Conservation (phyloP, 2,113 vertebrate genomes). For the cattle (Bos taurus) region ARS-UCD2.0 NC_037351.1:7430501-7431000, state of each 20-base stretch:
- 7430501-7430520: not conserved
- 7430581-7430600: not conserved
- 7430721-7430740: fast-evolving
- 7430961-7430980: not conserved
- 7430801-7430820: not conserved
- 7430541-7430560: not conserved
- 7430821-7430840: not conserved
- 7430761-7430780: not conserved
- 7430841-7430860: not conserved
- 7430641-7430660: too few species aligned
- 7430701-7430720: not conserved
- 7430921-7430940: not conserved
- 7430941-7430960: not conserved
- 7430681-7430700: not conserved
- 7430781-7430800: not conserved
- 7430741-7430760: too few species aligned
- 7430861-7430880: not conserved
- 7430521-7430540: not conserved
- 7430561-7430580: not conserved
- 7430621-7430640: not conserved
- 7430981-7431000: not conserved
- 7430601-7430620: not conserved
- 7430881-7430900: not conserved
- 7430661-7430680: not conserved
- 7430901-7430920: not conserved